Conservation (phyloP, 2,888 invertebrate species). For the Muscina levida region DNA sequence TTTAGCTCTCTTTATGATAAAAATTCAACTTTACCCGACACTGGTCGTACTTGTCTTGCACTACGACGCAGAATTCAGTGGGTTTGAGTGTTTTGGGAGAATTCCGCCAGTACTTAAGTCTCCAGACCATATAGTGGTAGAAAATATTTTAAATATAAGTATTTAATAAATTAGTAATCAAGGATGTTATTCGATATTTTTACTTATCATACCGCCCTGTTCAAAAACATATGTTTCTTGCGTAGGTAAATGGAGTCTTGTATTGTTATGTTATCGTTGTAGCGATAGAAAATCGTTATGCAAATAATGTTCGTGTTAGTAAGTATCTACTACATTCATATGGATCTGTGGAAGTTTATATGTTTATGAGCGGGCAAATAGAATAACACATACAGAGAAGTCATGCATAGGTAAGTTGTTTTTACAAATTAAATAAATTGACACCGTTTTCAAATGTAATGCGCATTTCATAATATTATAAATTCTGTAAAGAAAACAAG, state of each 20-base stretch:
- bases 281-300: conserved; percentile 29
- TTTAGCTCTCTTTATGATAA: too few species aligned
- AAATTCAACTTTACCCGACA: too few species aligned
- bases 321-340: neutral
- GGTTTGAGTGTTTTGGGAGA: too few species aligned
- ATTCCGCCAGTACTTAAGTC: too few species aligned
- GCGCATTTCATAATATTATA: conserved; percentile 9
- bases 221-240: conserved; percentile 15
- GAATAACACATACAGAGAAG: neutral
- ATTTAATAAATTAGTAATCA: too few species aligned
- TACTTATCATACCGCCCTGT: conserved; percentile 17
- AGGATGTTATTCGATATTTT: too few species aligned
- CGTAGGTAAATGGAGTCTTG: conserved; percentile 12
- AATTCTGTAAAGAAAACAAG: conserved; percentile 4
- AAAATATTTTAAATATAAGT: too few species aligned
- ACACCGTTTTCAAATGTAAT: conserved; percentile 13
- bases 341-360: neutral
- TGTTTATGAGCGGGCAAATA: neutral
- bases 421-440: conserved; percentile 29
- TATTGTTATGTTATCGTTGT: conserved; percentile 16
- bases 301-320: conserved; percentile 23
- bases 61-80: neutral
- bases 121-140: too few species aligned
- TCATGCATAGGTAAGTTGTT: conserved; percentile 18
- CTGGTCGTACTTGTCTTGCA: too few species aligned